Conservation (phyloP, 2,888 invertebrate genomes). For the Germaria angustata region DNA sequence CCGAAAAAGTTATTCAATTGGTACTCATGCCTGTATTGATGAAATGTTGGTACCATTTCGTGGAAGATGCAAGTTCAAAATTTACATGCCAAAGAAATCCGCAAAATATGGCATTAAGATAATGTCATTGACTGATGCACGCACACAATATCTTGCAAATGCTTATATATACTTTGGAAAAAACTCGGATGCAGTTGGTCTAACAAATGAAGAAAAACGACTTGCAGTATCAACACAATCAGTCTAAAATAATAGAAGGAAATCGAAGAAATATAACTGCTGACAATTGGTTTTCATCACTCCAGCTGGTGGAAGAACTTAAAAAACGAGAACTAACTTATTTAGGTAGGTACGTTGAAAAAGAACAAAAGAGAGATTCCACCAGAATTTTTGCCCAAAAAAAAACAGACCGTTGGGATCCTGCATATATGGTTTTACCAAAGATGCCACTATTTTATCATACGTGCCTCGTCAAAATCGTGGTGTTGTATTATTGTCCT, state of each 20-base stretch:
- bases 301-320: conserved; percentile 54
- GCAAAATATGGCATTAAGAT: conserved; percentile 67
- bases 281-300: conserved; percentile 56
- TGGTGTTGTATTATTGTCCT: too few relatives aligned
- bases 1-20: conserved; percentile 50
- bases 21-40: conserved; percentile 58
- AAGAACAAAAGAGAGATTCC: too few relatives aligned
- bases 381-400: too few relatives aligned
- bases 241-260: conserved; percentile 56
- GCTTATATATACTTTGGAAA: conserved; percentile 59
- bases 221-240: too few relatives aligned
- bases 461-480: too few relatives aligned
- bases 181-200: conserved; percentile 57
- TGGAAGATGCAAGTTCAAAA: conserved; percentile 65
- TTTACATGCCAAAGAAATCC: conserved; percentile 65
- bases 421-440: too few relatives aligned
- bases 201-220: conserved; percentile 47
- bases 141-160: conserved; percentile 52
- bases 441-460: too few relatives aligned
- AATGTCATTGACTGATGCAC: conserved; percentile 57
- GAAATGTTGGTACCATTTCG: too few relatives aligned
- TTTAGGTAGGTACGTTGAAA: too few relatives aligned
- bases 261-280: conserved; percentile 44
- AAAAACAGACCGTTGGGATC: too few relatives aligned
- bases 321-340: too few relatives aligned